Percentiles rank a stretch among this genome's conserved stretches.
phyloP scores from a whole-genome alignment of 1,140 invertebrate species.

The Drosophila ambigua region DNA sequence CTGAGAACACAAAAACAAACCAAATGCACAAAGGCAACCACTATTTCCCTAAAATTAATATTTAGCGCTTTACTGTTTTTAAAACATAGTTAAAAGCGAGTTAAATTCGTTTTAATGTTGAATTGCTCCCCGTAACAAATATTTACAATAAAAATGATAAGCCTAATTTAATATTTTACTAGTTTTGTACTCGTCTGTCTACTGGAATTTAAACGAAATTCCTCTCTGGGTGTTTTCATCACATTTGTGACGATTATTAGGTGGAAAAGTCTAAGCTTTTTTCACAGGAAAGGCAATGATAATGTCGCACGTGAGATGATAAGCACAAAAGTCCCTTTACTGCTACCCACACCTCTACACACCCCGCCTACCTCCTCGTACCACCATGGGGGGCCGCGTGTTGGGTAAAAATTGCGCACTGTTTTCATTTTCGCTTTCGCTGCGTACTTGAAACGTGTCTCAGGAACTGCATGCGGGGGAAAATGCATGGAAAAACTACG shows the following conservation, averaged over 20 bases:
- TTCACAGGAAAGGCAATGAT: not conserved
- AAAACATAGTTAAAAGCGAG: too few species aligned
- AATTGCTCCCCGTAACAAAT: too few species aligned
- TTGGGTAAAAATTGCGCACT: slow-evolving; percentile 62
- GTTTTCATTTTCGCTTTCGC: slow-evolving; percentile 50
- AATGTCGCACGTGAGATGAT: slow-evolving; percentile 28
- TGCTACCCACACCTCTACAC: too few species aligned
- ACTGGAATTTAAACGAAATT: not conserved
- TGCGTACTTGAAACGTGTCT: slow-evolving; percentile 70
- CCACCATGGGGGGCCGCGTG: not conserved
- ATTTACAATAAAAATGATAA: too few species aligned
- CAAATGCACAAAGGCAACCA: too few species aligned
- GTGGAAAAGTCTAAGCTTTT: too few species aligned
- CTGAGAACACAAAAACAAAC: too few species aligned
- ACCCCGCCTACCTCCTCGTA: not conserved
- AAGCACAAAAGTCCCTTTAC: slow-evolving; percentile 27
- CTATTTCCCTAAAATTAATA: too few species aligned
- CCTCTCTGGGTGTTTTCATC: not conserved
- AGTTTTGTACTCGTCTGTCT: too few species aligned
- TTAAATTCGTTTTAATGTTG: too few species aligned
- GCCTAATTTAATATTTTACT: too few species aligned
- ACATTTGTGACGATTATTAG: slow-evolving; percentile 3
- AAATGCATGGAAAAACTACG: slow-evolving; percentile 67
- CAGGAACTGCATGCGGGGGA: slow-evolving; percentile 50
- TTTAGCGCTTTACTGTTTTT: too few species aligned